Evolutionary conservation across 1,140 invertebrate species (phyloP).

Genomic region (Diorhabda sublineata): DNA sequence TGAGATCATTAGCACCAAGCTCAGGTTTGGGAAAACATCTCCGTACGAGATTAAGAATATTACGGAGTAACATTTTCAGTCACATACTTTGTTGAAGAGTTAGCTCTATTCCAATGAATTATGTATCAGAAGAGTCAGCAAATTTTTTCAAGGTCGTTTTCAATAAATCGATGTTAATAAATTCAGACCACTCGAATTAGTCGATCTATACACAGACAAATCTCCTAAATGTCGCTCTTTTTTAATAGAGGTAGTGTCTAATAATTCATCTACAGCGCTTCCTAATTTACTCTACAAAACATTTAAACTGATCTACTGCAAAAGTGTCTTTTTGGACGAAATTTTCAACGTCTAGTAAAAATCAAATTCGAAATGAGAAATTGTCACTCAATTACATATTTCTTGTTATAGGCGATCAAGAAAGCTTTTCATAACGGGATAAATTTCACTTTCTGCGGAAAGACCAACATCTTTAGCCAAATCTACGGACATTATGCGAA

Average conservation of each 20-base stretch:
- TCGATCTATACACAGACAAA: no score
- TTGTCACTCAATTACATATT: conserved; percentile 13
- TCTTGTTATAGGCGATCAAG: conserved; percentile 17
- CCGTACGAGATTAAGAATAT: background rate
- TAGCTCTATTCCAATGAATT: background rate
- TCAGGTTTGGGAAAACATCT: background rate
- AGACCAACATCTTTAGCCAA: conserved; percentile 18
- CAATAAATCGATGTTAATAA: no score
- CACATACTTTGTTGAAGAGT: background rate
- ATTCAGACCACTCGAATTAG: no score
- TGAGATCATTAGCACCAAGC: background rate
- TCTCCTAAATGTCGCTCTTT: no score
- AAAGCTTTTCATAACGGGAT: conserved; percentile 15
- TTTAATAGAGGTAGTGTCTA: no score
- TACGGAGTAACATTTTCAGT: background rate
- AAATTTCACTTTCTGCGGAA: conserved; percentile 20
- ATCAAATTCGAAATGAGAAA: background rate
- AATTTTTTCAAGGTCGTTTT: background rate
- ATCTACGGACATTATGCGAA: conserved; percentile 5
- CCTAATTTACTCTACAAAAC: no score
- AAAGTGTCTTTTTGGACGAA: no score
- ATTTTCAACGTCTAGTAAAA: background rate
- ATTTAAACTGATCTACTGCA: no score
- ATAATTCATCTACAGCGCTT: no score
- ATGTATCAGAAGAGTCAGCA: background rate